Evolutionary conservation across 2,888 invertebrate genomes (phyloP).

Genomic region (Drosophila glabriapex): DNA sequence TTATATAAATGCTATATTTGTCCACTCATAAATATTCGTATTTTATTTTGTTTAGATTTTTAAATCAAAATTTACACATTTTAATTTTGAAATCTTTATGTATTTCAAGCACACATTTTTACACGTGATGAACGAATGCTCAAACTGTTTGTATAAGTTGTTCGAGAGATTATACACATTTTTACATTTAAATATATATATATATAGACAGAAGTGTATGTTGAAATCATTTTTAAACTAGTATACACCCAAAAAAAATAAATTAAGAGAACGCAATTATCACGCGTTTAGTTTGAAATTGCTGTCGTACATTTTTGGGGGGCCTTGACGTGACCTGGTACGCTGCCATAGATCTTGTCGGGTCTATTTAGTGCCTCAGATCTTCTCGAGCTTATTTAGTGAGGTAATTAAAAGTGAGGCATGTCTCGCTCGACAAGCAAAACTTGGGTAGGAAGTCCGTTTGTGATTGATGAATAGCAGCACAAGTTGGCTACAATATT

Average conservation of each 20-base stretch:
- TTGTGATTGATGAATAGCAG: conserved; percentile 40
- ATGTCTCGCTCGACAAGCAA: conserved; percentile 37
- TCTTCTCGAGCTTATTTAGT: conserved; percentile 39
- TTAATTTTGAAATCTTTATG: conserved; percentile 41
- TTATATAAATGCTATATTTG: conserved; percentile 1
- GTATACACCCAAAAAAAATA: conserved; percentile 59
- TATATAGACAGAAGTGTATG: conserved; percentile 6
- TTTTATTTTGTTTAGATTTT: neutral
- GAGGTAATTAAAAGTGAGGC: conserved; percentile 57
- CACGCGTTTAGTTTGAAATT: conserved; percentile 38
- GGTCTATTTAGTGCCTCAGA: conserved; percentile 22
- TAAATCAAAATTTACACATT: conserved; percentile 27
- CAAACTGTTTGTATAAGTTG: conserved; percentile 34
- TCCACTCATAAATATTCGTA: neutral
- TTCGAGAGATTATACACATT: conserved; percentile 31
- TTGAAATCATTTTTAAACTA: conserved; percentile 52
- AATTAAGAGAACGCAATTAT: conserved; percentile 24
- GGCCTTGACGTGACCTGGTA: conserved; percentile 70
- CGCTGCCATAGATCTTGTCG: conserved; percentile 43
- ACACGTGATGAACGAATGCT: conserved; percentile 69
- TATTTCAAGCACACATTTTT: conserved; percentile 28
- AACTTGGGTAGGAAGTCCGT: conserved; percentile 12
- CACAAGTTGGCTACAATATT: conserved; percentile 5
- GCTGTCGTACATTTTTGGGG: conserved; percentile 41
- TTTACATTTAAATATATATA: neutral